phyloP scores from a whole-genome alignment of 1,140 invertebrate genomes.

The Papilio dardanus region DNA sequence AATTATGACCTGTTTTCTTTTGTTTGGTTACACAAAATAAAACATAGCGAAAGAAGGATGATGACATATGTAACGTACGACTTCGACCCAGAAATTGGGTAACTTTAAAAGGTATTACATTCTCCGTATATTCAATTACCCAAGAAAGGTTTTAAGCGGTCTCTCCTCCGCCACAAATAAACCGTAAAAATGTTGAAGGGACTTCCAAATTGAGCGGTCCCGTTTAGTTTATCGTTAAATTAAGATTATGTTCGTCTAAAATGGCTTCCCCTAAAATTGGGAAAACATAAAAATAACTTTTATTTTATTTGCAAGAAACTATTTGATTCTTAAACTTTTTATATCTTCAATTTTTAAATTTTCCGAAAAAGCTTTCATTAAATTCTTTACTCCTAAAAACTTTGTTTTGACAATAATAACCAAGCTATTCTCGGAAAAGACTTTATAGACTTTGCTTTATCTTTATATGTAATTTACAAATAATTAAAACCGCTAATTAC shows the following conservation, averaged over 20 bases:
- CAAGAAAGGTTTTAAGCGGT: slow-evolving; percentile 33
- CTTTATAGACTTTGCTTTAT: no score
- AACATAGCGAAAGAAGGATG: background rate
- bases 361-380: no score
- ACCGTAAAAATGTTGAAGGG: slow-evolving; percentile 31
- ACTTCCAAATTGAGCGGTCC: slow-evolving; percentile 25
- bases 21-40: background rate
- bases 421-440: no score
- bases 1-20: background rate
- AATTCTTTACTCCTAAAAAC: no score
- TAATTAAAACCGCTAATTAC: background rate
- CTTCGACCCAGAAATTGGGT: slow-evolving; percentile 1
- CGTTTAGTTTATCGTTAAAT: slow-evolving; percentile 25
- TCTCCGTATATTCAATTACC: slow-evolving; percentile 28
- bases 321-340: background rate
- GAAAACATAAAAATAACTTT: background rate
- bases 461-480: background rate
- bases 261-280: background rate
- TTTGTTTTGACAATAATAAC: no score
- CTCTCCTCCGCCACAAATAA: slow-evolving; percentile 29
- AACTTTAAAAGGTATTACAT: slow-evolving; percentile 16
- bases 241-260: slow-evolving; percentile 11
- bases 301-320: background rate
- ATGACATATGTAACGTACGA: slow-evolving; percentile 2
- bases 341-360: no score